Conservation (phyloP, 2,888 invertebrate genomes). For the Sussaba pulchella region DNA sequence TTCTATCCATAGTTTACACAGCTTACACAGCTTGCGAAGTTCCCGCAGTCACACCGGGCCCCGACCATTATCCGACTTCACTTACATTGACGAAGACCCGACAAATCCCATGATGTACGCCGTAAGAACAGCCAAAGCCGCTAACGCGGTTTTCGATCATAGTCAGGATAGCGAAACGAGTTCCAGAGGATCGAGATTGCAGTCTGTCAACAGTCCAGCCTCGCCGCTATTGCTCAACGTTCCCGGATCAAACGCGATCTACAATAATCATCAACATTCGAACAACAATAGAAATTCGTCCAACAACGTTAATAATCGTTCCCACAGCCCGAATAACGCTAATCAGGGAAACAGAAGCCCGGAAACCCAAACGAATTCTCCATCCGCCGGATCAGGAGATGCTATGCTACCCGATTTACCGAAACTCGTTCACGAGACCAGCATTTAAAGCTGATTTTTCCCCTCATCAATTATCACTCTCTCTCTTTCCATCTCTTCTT, state of each 20-base stretch:
- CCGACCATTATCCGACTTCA: conserved; percentile 93
- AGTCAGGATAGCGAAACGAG: conserved; percentile 88
- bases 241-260: conserved; percentile 78
- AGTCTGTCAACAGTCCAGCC: conserved; percentile 79
- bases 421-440: conserved; percentile 90
- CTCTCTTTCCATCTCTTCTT: background rate
- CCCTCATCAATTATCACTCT: conserved; percentile 14
- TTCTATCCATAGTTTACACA: conserved; percentile 98
- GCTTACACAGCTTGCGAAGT: conserved; percentile 94
- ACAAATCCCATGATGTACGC: conserved; percentile 84
- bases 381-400: conserved; percentile 83
- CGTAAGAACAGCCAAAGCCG: conserved; percentile 72
- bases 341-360: conserved; percentile 76
- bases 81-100: conserved; percentile 91
- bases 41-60: conserved; percentile 91
- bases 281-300: conserved; percentile 75
- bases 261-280: conserved; percentile 78
- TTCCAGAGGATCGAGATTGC: conserved; percentile 77
- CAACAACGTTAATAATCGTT: conserved; percentile 74
- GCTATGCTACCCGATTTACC: conserved; percentile 86
- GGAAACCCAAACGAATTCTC: conserved; percentile 77
- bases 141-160: conserved; percentile 88
- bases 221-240: conserved; percentile 82
- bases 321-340: conserved; percentile 76
- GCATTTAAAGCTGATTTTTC: conserved; percentile 87